Conservation (phyloP, 2,888 invertebrate species). For the Conops quadrifasciatus region DNA sequence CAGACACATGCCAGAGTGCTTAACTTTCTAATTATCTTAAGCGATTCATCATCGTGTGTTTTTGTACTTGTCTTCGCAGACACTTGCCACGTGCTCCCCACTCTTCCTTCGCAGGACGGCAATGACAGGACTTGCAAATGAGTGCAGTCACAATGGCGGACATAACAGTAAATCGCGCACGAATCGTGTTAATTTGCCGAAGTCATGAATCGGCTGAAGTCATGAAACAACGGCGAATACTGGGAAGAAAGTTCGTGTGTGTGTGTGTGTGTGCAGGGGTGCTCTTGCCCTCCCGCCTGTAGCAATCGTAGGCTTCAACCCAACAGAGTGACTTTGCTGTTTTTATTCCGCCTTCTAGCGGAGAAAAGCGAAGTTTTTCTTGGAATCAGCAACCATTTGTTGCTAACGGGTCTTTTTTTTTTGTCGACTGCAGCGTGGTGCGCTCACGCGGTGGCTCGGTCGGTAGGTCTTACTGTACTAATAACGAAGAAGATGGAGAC, state of each 20-base stretch:
- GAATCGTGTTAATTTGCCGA: slow-evolving; percentile 48
- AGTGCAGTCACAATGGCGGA: slow-evolving; percentile 31
- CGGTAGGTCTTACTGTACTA: too few relatives aligned
- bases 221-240: too few relatives aligned
- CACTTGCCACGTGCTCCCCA: background rate
- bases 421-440: slow-evolving; percentile 12
- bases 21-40: slow-evolving; percentile 44
- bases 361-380: background rate
- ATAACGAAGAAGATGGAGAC: too few relatives aligned
- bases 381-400: slow-evolving; percentile 30
- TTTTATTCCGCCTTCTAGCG: too few relatives aligned
- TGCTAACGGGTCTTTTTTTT: slow-evolving; percentile 18
- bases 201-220: slow-evolving; percentile 43
- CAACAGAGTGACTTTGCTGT: too few relatives aligned
- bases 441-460: too few relatives aligned
- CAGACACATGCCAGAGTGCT: slow-evolving; percentile 33
- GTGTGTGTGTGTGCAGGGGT: slow-evolving; percentile 14
- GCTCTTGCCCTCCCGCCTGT: background rate
- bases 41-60: slow-evolving; percentile 39
- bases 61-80: background rate
- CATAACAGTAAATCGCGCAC: slow-evolving; percentile 35
- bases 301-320: background rate
- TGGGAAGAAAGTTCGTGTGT: background rate
- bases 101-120: background rate
- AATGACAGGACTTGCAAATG: slow-evolving; percentile 28